phyloP scores from a whole-genome alignment of 1,140 invertebrate species.

The Stenopsyche tienmushanensis region DNA sequence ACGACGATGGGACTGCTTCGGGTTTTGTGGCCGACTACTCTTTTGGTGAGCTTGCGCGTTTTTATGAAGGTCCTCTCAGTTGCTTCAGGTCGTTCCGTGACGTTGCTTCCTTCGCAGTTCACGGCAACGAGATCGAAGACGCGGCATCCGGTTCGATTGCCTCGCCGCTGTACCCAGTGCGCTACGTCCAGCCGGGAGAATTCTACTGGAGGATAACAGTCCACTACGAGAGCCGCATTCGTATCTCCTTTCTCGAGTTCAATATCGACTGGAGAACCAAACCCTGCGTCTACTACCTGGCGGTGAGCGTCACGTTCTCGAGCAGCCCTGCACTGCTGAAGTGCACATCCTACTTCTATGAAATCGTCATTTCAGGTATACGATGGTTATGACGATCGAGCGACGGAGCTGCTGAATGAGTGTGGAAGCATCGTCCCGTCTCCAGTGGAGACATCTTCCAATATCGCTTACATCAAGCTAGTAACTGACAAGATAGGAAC shows the following conservation, averaged over 20 bases:
- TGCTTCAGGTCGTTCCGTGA: neutral
- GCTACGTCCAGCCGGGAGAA: conserved; percentile 49
- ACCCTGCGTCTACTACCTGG: neutral
- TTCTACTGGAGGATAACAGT: conserved; percentile 73
- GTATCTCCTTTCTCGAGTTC: conserved; percentile 39
- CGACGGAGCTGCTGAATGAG: conserved; percentile 56
- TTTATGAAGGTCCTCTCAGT: neutral
- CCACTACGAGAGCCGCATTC: conserved; percentile 44
- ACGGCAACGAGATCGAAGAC: conserved; percentile 59
- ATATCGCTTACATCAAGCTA: conserved; percentile 64
- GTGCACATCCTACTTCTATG: neutral
- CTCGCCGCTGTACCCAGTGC: conserved; percentile 76
- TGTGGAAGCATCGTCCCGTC: conserved; percentile 56
- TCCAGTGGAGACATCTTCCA: conserved; percentile 62
- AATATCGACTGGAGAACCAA: neutral
- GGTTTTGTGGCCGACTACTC: conserved; percentile 80
- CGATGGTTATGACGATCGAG: conserved; percentile 69
- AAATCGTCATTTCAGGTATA: conserved; percentile 58
- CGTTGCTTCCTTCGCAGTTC: conserved; percentile 48
- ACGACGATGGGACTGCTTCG: conserved; percentile 59
- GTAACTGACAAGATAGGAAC: conserved; percentile 46
- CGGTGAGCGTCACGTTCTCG: neutral
- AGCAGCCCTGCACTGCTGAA: neutral
- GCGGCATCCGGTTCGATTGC: conserved; percentile 66
- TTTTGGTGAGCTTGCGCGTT: conserved; percentile 62